phyloP scores from a whole-genome alignment of 2,113 vertebrate genomes.

The Perognathus longimembris region DNA sequence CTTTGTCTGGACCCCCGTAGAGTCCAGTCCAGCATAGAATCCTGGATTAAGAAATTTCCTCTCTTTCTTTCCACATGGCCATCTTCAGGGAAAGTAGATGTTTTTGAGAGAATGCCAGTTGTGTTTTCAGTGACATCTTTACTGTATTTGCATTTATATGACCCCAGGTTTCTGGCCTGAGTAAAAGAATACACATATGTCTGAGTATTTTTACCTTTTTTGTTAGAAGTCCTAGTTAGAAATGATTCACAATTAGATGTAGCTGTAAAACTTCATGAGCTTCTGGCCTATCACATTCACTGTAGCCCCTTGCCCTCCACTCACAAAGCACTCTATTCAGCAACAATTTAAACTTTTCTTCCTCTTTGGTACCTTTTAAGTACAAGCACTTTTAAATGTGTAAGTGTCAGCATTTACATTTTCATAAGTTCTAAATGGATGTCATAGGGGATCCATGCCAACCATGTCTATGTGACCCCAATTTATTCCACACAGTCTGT shows the following conservation, averaged over 20 bases:
- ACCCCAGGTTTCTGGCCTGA: neutral
- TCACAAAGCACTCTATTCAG: conserved; percentile 8
- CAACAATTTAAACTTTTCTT: neutral
- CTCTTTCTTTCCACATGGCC: neutral
- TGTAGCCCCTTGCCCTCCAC: neutral
- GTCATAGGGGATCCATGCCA: neutral
- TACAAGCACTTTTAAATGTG: neutral
- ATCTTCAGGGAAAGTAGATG: neutral
- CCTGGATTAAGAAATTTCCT: neutral
- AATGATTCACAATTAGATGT: conserved; percentile 39
- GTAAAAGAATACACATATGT: neutral
- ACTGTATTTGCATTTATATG: neutral
- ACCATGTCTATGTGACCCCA: conserved; percentile 31
- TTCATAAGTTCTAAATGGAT: conserved; percentile 47
- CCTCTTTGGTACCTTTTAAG: neutral
- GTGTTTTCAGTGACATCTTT: neutral
- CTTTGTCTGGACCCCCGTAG: neutral
- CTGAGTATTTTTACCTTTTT: neutral
- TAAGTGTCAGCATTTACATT: conserved; percentile 1
- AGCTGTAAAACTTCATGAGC: neutral
- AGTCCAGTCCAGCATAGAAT: neutral
- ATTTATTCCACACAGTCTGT: conserved; percentile 51
- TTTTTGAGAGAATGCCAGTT: neutral
- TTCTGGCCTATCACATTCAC: neutral
- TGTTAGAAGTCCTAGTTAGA: neutral